These are phyloP conservation scores for Cistogaster globosa DNA, from an alignment of 2,888 invertebrate species.

Conservation along the genomic window DNA sequence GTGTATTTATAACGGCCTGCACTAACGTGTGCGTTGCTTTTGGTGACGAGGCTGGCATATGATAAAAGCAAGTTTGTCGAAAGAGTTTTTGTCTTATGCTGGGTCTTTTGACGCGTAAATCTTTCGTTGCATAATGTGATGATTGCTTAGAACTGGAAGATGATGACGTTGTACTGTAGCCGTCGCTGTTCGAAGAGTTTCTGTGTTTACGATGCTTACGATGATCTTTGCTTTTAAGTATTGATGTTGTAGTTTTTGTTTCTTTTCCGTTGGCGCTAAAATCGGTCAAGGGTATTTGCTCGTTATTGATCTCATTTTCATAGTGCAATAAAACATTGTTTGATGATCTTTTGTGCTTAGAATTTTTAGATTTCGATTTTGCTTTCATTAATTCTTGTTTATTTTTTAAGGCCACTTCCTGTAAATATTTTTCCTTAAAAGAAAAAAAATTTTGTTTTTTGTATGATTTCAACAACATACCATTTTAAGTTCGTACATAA, in stretches of 20 bases:
- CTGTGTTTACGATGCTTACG: constrained; percentile 73
- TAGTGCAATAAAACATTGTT: constrained; percentile 74
- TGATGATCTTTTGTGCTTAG: constrained; percentile 56
- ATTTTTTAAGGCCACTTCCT: constrained; percentile 78
- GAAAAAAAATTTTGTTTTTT: not conserved
- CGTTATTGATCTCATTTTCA: constrained; percentile 74
- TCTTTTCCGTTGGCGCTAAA: not conserved
- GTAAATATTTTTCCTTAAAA: constrained; percentile 78
- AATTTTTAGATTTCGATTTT: constrained; percentile 67
- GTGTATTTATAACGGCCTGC: constrained; percentile 57
- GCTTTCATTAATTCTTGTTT: constrained; percentile 77
- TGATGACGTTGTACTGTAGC: constrained; percentile 48
- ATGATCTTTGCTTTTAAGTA: constrained; percentile 62
- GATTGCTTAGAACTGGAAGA: constrained; percentile 61
- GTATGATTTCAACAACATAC: too few relatives aligned
- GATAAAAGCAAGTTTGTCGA: constrained; percentile 73
- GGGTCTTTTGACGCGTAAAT: constrained; percentile 75
- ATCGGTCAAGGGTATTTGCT: constrained; percentile 53
- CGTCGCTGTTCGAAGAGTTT: constrained; percentile 45
- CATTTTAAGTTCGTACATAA: too few relatives aligned
- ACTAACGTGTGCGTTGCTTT: constrained; percentile 57
- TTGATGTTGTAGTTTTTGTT: constrained; percentile 20
- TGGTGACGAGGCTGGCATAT: constrained; percentile 64
- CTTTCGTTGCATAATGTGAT: constrained; percentile 74
- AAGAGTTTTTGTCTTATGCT: constrained; percentile 80